These are phyloP conservation scores for Epinephelus cyanopodus DNA, from an alignment of 2,113 vertebrate species.

Conservation along the genomic window DNA sequence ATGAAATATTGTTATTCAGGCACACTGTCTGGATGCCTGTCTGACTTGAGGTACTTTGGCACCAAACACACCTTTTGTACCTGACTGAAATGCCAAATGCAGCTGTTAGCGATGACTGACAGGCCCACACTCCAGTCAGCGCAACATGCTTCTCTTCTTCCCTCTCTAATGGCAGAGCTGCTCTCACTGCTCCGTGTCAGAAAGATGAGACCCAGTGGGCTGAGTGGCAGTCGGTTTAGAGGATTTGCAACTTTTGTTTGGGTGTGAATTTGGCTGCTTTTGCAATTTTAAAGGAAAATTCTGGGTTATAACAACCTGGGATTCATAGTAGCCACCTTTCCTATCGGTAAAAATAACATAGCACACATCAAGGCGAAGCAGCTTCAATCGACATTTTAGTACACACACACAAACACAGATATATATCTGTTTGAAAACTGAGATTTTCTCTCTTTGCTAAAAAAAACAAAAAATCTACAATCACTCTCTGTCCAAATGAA, in stretches of 20 bases:
- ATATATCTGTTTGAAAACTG: no score
- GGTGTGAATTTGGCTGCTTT: conserved; percentile 1
- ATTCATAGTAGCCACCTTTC: not conserved
- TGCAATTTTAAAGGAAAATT: not conserved
- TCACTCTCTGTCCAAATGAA: no score
- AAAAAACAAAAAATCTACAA: no score
- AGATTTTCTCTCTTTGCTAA: no score
- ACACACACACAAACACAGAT: no score
- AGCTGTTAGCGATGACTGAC: conserved; percentile 68
- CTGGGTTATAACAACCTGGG: not conserved
- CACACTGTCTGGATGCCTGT: conserved; percentile 65
- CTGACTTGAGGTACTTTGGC: conserved; percentile 71
- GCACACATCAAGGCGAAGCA: not conserved
- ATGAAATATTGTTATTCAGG: conserved; percentile 77
- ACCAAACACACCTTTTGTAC: conserved; percentile 69
- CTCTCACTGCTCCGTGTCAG: conserved; percentile 30
- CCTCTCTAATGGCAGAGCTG: conserved; percentile 51
- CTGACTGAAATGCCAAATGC: conserved; percentile 74
- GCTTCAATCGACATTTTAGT: not conserved
- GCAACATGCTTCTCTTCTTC: conserved; percentile 57
- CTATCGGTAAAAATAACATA: not conserved
- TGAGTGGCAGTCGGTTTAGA: conserved; percentile 38
- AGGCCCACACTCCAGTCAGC: conserved; percentile 56
- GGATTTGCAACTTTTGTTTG: conserved; percentile 33
- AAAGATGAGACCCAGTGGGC: conserved; percentile 49